Percentiles rank a stretch among this genome's conserved stretches.
These are phyloP conservation scores for Felis chaus DNA, from an alignment of 2,113 vertebrate species.

Conservation along the genomic window DNA sequence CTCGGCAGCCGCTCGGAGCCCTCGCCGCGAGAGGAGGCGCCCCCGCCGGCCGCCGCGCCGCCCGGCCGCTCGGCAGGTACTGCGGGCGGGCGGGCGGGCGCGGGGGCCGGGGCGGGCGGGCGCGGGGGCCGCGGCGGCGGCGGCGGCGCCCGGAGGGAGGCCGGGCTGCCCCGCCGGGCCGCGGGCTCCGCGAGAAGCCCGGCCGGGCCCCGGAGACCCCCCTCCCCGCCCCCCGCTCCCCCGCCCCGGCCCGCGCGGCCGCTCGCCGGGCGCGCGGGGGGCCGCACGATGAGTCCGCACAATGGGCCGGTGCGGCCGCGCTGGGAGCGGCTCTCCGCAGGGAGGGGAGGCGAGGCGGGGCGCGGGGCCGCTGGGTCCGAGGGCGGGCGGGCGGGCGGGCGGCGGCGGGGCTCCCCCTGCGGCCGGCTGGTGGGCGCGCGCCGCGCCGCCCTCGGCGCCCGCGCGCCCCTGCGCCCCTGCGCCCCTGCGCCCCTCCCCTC, in stretches of 20 bases:
- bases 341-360: not conserved
- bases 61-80: constrained; percentile 83
- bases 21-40: constrained; percentile 37
- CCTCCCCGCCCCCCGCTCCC: too few species aligned
- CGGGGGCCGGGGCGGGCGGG: not conserved
- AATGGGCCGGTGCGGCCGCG: constrained; percentile 38
- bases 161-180: not conserved
- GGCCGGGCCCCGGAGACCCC: not conserved
- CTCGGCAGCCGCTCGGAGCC: constrained; percentile 72
- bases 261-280: not conserved
- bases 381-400: not conserved
- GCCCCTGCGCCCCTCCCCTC: not conserved
- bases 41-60: constrained; percentile 49
- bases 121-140: not conserved
- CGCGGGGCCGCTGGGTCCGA: not conserved
- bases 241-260: not conserved
- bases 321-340: not conserved
- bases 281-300: constrained; percentile 58
- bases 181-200: not conserved
- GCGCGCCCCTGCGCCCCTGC: not conserved
- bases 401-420: not conserved
- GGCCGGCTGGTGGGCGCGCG: not conserved
- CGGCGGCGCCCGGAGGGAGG: not conserved
- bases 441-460: not conserved
- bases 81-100: not conserved